Percentiles rank a stretch among this genome's conserved stretches.
Evolutionary conservation across 2,113 vertebrate genomes (phyloP).

Genomic region (Sphyrna mokarran): DNA sequence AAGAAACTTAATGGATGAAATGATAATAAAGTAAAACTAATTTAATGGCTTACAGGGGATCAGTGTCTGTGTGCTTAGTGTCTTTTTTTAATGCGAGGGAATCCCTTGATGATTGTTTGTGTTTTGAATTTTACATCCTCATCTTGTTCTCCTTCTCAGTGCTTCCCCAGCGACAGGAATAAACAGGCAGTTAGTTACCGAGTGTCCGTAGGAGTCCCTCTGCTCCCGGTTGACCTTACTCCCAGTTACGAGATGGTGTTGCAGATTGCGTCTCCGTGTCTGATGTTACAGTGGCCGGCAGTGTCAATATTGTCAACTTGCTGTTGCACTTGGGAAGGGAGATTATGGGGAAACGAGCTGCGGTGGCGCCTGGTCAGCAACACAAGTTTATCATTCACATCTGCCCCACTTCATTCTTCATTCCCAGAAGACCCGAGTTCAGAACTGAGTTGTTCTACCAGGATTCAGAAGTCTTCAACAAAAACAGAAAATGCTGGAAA

Average conservation of each 20-base stretch:
- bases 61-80: not conserved
- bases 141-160: not conserved
- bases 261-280: not conserved
- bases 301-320: not conserved
- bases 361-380: not conserved
- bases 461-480: no score
- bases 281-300: not conserved
- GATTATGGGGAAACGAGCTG: not conserved
- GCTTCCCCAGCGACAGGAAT: not conserved
- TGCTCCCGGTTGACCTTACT: not conserved
- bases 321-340: not conserved
- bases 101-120: conserved; percentile 4
- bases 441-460: no score
- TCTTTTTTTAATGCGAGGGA: not conserved
- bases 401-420: no score
- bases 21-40: conserved; percentile 20
- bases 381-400: not conserved
- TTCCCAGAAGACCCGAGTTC: no score
- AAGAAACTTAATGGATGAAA: conserved; percentile 19
- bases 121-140: not conserved
- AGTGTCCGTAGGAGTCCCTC: not conserved
- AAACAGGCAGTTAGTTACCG: not conserved
- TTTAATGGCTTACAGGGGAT: conserved; percentile 22
- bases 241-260: not conserved
- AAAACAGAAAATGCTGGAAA: no score